Percentiles rank a stretch among this genome's conserved stretches.
Evolutionary conservation across 2,888 invertebrate species (phyloP).

Genomic region (Clitarchus hookeri): DNA sequence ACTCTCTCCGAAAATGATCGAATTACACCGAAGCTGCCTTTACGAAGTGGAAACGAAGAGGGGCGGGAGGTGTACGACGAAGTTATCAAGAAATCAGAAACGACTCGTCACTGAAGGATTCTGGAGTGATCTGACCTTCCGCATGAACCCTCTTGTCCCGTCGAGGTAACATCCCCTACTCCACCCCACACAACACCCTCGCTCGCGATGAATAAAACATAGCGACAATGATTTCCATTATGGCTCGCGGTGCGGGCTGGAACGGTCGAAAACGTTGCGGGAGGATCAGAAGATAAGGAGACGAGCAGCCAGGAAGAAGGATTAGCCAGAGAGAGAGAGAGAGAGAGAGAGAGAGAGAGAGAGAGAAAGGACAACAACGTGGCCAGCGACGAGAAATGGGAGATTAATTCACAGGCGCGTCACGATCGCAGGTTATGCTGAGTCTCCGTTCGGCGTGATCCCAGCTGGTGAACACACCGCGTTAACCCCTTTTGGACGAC

Average conservation of each 20-base stretch:
- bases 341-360: no score
- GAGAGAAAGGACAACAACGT: no score
- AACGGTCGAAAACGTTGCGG: background rate
- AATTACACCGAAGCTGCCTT: background rate
- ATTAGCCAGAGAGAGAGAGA: no score
- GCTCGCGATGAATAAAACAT: background rate
- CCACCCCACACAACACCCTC: background rate
- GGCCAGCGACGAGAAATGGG: no score
- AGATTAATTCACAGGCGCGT: no score
- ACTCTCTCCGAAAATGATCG: background rate
- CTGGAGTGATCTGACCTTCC: background rate
- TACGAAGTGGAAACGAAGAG: background rate
- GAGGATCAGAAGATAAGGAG: background rate
- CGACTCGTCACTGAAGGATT: background rate
- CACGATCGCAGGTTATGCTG: no score
- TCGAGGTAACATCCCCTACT: background rate
- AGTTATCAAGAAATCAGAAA: constrained; percentile 14
- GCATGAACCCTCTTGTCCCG: constrained; percentile 7
- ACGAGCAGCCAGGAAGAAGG: background rate
- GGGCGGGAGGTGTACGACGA: background rate
- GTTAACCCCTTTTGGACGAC: no score
- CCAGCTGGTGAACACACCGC: no score
- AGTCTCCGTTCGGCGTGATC: no score
- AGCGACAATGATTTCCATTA: background rate
- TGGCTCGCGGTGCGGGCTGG: background rate